phyloP scores from a whole-genome alignment of 2,797 vertebrate species.

The Gila robusta region DNA sequence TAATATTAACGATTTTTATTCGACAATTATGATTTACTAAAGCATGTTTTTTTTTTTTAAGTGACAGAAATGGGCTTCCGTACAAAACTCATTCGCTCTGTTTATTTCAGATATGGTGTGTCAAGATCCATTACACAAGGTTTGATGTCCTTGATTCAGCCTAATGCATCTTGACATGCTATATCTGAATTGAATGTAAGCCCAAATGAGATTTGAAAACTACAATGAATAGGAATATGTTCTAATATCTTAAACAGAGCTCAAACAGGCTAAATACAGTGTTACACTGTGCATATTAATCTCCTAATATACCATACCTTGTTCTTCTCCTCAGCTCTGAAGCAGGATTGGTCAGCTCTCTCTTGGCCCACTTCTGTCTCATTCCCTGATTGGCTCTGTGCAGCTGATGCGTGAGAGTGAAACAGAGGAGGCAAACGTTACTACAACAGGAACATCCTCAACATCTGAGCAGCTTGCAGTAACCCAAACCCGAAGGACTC shows the following conservation, averaged over 20 bases:
- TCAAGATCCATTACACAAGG: background rate
- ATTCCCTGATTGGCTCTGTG: conserved; percentile 18
- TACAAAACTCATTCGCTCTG: background rate
- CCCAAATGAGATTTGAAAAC: background rate
- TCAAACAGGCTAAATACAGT: background rate
- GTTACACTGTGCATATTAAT: background rate
- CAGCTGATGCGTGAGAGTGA: conserved; percentile 33
- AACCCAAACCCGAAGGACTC: conserved; percentile 56
- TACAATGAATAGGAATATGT: background rate
- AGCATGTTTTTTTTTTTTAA: background rate
- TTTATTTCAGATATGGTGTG: no score
- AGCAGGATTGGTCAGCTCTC: conserved; percentile 55
- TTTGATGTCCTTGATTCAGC: background rate
- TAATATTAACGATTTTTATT: background rate
- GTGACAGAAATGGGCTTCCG: background rate
- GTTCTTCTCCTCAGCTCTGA: conserved; percentile 52
- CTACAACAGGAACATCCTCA: background rate
- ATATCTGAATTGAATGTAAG: background rate
- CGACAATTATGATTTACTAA: no score
- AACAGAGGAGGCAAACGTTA: background rate
- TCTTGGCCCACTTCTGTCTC: conserved; percentile 37
- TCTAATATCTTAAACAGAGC: background rate
- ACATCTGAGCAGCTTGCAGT: background rate
- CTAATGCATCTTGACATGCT: background rate
- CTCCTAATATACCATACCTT: conserved; percentile 65